Evolutionary conservation across 2,113 vertebrate genomes (phyloP), one percentile per base, ranked within the genome.

Genomic region (Apteryx mantelli): DNA sequence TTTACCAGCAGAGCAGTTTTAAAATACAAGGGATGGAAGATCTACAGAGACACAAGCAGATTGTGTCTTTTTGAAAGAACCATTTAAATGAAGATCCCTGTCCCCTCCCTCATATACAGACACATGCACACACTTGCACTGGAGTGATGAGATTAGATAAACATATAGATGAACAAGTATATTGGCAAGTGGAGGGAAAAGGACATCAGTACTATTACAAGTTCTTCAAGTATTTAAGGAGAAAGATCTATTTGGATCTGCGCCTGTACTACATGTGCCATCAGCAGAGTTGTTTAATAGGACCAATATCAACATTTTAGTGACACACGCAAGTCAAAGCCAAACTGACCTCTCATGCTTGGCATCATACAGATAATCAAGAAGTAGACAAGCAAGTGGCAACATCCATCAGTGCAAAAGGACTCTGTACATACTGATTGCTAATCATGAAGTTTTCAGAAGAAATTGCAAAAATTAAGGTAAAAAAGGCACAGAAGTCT

Each of bases 351-450:
- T n/a, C 73, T 71, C 52, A 20, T 22, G 38, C 28, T n/a, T 78
- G 21, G 63, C 13, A 92, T 19, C 55, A 71, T 28, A 82, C n/a
- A 73, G 48, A 50, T 63, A 66, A 94, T 68, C 58, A 71, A 32
- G 17, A 88, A 6, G 22, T 5, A 86, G 55, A 16, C 56, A 89
- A 88, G 73, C n/a, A 73, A 4, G 1, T 20, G 9, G 32, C 70
- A 82, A 52, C 61, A 60, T 69, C 74, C 12, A 1, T 32, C 86
- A 87, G 65, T 5, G 7, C 56, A 87, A 55, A 70, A 66, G 64
- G 34, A 53, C 25, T 65, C 70, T 26, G 32, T 21, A 40, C 4
- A 2, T n/a, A 68, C 30, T 0, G 2, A 88, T 19, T 2, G 1
- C 63, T 50, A 3, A 86, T 28, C 3, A 0, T 26, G 17, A 44